phyloP scores from a whole-genome alignment of 2,113 vertebrate species.

The Hyaena hyaena region DNA sequence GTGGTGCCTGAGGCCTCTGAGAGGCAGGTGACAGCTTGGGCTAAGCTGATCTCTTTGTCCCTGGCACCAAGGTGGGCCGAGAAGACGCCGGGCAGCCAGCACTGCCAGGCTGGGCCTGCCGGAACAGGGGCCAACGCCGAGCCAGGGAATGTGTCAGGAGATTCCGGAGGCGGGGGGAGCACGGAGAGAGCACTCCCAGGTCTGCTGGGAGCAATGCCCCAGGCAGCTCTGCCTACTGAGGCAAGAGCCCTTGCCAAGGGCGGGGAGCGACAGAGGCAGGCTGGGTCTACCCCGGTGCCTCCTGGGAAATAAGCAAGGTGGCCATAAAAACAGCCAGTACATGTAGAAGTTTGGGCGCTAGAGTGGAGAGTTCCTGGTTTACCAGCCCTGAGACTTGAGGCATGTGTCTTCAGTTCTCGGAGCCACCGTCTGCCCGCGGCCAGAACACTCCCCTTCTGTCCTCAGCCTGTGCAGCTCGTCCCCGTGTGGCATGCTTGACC shows the following conservation, averaged over 20 bases:
- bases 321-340: not conserved
- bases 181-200: not conserved
- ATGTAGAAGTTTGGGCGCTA: not conserved
- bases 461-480: not conserved
- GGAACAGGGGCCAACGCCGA: not conserved
- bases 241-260: not conserved
- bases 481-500: not conserved
- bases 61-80: not conserved
- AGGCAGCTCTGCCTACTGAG: not conserved
- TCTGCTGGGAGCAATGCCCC: not conserved
- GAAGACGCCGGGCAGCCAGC: not conserved
- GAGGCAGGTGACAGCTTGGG: constrained; percentile 6
- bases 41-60: constrained; percentile 23
- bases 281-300: accelerated
- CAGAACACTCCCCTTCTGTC: not conserved
- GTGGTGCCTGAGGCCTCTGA: not conserved
- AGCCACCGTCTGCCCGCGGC: not conserved
- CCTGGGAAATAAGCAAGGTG: not conserved
- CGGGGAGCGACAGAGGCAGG: not conserved
- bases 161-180: not conserved
- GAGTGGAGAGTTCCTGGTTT: accelerated
- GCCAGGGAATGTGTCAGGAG: not conserved
- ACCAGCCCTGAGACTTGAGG: not conserved
- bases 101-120: constrained; percentile 49
- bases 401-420: not conserved